Evolutionary conservation across 2,797 vertebrate genomes (phyloP).

Genomic region (Monodelphis domestica): DNA sequence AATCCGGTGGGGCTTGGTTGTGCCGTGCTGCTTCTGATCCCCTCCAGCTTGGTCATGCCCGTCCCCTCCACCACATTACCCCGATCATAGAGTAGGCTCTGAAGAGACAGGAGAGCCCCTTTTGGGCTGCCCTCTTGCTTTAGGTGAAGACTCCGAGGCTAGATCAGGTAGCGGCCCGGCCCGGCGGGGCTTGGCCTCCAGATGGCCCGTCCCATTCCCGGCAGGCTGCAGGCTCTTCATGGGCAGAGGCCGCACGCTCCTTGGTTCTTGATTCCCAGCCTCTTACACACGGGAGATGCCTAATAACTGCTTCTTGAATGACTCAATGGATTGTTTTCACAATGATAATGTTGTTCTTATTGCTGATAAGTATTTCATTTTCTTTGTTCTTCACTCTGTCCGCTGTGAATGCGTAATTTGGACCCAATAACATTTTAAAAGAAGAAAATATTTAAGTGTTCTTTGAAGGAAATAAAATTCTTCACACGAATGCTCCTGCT

Average conservation of each 20-base stretch:
- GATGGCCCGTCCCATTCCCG: no score
- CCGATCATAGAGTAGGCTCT: neutral
- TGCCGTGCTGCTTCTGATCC: no score
- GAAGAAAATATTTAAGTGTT: conserved; percentile 20
- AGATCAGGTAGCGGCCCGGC: neutral
- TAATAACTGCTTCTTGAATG: neutral
- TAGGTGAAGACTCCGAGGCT: neutral
- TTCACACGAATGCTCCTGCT: neutral
- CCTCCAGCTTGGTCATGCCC: neutral
- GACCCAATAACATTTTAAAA: neutral
- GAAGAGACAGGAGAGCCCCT: neutral
- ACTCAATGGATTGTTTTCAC: conserved; percentile 7
- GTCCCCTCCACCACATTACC: neutral
- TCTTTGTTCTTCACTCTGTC: conserved; percentile 45
- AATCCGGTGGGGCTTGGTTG: neutral
- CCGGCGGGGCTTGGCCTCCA: neutral
- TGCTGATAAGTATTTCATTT: conserved; percentile 9
- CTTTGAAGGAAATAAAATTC: conserved; percentile 53
- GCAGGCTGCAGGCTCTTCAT: no score
- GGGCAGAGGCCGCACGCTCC: neutral
- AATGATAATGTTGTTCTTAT: neutral
- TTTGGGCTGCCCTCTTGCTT: no score
- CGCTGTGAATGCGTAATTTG: conserved; percentile 56
- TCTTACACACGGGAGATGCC: neutral
- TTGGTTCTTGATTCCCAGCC: neutral